phyloP scores from a whole-genome alignment of 2,113 vertebrate species.

The Ailurus styani region DNA sequence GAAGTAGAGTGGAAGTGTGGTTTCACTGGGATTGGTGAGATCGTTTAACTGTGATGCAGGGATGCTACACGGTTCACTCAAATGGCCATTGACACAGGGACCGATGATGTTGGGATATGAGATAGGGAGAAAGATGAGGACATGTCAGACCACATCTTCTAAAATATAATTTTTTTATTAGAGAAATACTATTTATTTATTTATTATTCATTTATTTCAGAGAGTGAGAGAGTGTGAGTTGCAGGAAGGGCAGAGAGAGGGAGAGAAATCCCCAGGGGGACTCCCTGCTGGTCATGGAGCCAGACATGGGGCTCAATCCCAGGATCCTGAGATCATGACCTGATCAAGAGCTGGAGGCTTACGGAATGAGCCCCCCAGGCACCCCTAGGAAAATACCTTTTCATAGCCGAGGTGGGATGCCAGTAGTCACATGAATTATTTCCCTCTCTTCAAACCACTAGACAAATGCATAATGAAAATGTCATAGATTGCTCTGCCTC shows the following conservation, averaged over 20 bases:
- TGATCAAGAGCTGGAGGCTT: background rate
- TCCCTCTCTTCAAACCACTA: background rate
- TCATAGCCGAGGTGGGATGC: background rate
- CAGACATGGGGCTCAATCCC: background rate
- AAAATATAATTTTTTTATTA: conserved; percentile 25
- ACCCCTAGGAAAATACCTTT: background rate
- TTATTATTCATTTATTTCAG: background rate
- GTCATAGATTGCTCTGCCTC: background rate
- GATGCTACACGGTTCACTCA: background rate
- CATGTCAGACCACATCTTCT: background rate
- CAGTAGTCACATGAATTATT: conserved; percentile 22
- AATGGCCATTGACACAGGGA: background rate
- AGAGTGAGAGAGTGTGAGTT: background rate
- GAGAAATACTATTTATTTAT: background rate
- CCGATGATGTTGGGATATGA: background rate
- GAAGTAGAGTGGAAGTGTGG: background rate
- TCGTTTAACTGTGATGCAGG: background rate
- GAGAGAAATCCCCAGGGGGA: background rate
- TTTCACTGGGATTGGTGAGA: background rate
- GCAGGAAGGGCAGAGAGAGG: background rate
- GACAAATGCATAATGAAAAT: background rate
- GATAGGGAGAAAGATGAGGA: background rate
- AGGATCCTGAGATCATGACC: background rate
- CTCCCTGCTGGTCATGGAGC: background rate
- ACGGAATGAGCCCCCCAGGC: background rate